A percentile compares a stretch with the other conserved stretches of the same genome.
These are phyloP conservation scores for Pterobdella sp. DNA, from an alignment of 2,888 invertebrate genomes.

Conservation along the genomic window DNA sequence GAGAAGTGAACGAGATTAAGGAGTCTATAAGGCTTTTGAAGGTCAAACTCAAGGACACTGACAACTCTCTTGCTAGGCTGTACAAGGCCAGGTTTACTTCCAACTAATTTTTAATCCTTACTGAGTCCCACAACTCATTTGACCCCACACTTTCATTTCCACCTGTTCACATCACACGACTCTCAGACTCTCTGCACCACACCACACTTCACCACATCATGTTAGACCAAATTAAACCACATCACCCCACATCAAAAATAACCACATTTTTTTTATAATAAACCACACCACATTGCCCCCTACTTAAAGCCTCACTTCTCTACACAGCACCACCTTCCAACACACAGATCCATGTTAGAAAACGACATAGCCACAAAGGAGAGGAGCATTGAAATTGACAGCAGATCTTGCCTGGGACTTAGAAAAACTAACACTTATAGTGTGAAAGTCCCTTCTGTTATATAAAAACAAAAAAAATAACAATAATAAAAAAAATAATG, in stretches of 20 bases:
- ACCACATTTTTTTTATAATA: background rate
- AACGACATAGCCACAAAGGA: conserved; percentile 76
- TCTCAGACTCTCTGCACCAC: no score
- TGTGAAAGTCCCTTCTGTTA: conserved; percentile 28
- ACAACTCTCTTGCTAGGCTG: conserved; percentile 54
- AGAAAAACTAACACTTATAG: conserved; percentile 30
- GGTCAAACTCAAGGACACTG: conserved; percentile 64
- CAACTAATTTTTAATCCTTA: conserved; percentile 81
- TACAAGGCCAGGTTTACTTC: conserved; percentile 72
- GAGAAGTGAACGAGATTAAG: conserved; percentile 76
- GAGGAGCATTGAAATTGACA: conserved; percentile 79
- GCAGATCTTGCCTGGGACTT: conserved; percentile 72
- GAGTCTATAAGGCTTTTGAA: conserved; percentile 73
- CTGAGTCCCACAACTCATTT: no score
- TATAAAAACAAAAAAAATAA: no score
- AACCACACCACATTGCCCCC: background rate
- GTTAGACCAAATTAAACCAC: no score
- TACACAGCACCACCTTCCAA: background rate
- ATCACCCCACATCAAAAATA: no score
- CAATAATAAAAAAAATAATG: no score
- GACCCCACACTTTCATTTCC: no score
- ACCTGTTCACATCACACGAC: no score
- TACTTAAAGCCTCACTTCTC: background rate
- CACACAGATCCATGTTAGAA: conserved; percentile 66
- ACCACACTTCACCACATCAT: no score